Evolutionary conservation across 2,888 invertebrate species (phyloP).

Genomic region (Panorpa germanica): DNA sequence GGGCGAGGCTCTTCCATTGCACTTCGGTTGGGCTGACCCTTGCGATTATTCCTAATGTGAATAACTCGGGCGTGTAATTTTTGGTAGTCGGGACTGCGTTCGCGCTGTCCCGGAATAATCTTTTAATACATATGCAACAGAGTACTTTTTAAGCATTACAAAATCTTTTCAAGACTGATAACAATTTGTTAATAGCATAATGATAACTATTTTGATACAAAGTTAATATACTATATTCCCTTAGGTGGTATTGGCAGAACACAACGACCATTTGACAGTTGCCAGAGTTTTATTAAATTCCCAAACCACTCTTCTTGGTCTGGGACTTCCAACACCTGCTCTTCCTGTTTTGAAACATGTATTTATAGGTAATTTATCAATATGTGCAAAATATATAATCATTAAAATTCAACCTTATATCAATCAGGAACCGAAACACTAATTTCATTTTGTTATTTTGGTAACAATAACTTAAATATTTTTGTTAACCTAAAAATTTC

Average conservation of each 20-base stretch:
- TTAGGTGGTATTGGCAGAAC: constrained; percentile 64
- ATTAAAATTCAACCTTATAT: constrained; percentile 7
- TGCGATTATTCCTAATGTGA: too few species aligned
- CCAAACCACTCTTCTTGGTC: constrained; percentile 54
- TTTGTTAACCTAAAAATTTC: too few species aligned
- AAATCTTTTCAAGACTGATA: too few species aligned
- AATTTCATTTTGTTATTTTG: too few species aligned
- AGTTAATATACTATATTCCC: constrained; percentile 1
- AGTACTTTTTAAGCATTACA: too few species aligned
- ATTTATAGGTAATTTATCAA: constrained; percentile 43
- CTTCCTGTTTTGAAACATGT: constrained; percentile 52
- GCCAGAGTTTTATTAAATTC: constrained; percentile 67
- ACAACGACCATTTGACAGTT: constrained; percentile 76
- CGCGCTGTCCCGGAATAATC: too few species aligned
- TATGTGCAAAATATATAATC: constrained; percentile 5
- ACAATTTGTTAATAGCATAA: background rate
- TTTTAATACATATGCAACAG: too few species aligned
- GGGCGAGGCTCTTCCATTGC: too few species aligned
- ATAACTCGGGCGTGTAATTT: too few species aligned
- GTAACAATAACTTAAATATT: too few species aligned
- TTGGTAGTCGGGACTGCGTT: too few species aligned
- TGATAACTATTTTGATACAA: background rate
- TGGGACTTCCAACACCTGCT: constrained; percentile 51
- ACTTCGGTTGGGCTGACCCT: too few species aligned
- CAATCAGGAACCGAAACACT: background rate